Evolutionary conservation across 2,797 vertebrate species (phyloP), one percentile per base, ranked within the genome.

Genomic region (Chaunax sp.): DNA sequence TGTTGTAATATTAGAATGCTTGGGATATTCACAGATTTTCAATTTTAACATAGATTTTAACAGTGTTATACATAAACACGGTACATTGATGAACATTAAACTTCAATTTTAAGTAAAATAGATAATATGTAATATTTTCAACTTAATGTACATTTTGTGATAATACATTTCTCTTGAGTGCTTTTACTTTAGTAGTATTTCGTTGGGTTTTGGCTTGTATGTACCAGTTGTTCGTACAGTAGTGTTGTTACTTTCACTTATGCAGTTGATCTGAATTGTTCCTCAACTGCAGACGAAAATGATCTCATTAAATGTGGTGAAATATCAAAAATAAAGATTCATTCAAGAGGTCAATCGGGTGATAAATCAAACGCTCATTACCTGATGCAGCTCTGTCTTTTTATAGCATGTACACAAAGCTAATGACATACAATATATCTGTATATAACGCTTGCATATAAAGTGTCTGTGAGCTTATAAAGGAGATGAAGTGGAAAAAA

Each of bases 311-410:
- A 2, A 6, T 56, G 35, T 22, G 1, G 12, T 28, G 7, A 22
- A 23, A 37, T 12, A 3, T 37, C 35, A 30, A 9, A 30, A 30
- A 10, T 13, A 9, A 37, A 37, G 54, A 61, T 26, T 28, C 28
- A 49, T 40, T 43, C 41, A 51, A 54, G n/a, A 63, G 30, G 25
- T 69, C 22, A 26, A 41, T 62, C 28, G 37, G 12, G 9, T 30
- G 28, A 30, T 30, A 30, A 54, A 56, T 59, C 9, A 57, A 12
- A 28, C 13, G 18, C 11, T 58, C 7, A 40, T 12, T 52, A n/a
- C n/a, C n/a, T n/a, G n/a, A n/a, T n/a, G n/a, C n/a, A n/a, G n/a
- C n/a, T n/a, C 4, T 22, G 11, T 35, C 9, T 1, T 26, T 46
- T 50, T 20, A 14, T 30, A 26, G 13, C 19, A 18, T 28, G 28